phyloP scores from a whole-genome alignment of 1,140 invertebrate genomes.

The Leptestheria dahalacensis region DNA sequence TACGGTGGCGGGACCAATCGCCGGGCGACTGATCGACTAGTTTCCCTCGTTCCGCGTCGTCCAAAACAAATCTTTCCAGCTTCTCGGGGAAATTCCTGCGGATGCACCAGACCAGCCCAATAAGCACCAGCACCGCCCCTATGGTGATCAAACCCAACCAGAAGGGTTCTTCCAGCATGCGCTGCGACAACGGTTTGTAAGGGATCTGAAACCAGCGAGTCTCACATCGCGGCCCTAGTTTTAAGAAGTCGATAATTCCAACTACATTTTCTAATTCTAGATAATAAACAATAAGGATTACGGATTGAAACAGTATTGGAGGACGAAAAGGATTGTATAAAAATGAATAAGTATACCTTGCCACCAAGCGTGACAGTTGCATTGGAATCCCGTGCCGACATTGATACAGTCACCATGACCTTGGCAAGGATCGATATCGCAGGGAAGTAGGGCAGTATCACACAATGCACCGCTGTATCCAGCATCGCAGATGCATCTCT shows the following conservation, averaged over 20 bases:
- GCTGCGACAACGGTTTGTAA: conserved; percentile 47
- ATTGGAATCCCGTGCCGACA: conserved; percentile 41
- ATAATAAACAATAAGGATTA: no score
- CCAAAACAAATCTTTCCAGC: conserved; percentile 60
- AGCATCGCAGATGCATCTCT: conserved; percentile 37
- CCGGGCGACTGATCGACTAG: conserved; percentile 25
- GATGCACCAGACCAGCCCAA: conserved; percentile 60
- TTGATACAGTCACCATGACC: conserved; percentile 48
- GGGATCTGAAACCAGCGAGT: conserved; percentile 44
- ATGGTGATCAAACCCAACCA: conserved; percentile 67
- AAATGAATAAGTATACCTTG: conserved; percentile 33
- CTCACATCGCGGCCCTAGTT: conserved; percentile 41
- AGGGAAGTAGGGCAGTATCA: conserved; percentile 44
- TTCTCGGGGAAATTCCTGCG: conserved; percentile 67
- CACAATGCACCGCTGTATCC: conserved; percentile 49
- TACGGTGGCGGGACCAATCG: conserved; percentile 17
- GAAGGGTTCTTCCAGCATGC: conserved; percentile 67
- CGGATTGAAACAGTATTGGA: no score
- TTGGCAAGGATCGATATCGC: conserved; percentile 50
- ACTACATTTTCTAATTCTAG: no score
- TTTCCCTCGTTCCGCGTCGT: conserved; percentile 44
- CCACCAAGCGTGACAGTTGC: conserved; percentile 54
- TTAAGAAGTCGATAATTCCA: no score
- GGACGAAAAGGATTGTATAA: no score
- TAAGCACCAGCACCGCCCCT: conserved; percentile 50